Evolutionary conservation across 2,797 vertebrate species (phyloP).

Genomic region (Gymnothorax reevesii): DNA sequence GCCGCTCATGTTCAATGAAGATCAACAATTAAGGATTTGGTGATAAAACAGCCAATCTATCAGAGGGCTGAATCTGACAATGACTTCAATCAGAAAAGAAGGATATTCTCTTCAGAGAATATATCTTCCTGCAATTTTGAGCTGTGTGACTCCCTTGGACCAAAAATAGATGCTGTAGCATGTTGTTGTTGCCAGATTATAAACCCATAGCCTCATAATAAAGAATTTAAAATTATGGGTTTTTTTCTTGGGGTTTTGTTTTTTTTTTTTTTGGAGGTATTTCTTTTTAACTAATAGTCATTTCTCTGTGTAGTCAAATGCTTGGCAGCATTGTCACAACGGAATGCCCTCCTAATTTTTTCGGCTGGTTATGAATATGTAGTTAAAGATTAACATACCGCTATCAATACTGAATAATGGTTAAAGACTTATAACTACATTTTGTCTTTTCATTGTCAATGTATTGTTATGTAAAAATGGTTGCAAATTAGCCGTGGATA

Average conservation of each 20-base stretch:
- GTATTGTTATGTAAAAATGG: background rate
- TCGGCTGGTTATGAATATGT: background rate
- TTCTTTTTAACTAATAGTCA: background rate
- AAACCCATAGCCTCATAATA: background rate
- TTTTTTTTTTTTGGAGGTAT: background rate
- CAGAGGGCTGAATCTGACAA: constrained; percentile 23
- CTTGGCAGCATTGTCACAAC: background rate
- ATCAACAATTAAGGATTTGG: constrained; percentile 41
- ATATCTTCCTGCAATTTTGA: constrained; percentile 5
- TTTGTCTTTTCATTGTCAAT: background rate
- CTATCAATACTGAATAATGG: background rate
- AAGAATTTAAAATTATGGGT: background rate
- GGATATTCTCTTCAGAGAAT: constrained; percentile 2
- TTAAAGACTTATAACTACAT: background rate
- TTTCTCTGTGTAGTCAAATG: background rate
- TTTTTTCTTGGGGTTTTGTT: background rate
- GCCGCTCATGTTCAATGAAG: constrained; percentile 43
- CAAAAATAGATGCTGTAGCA: background rate
- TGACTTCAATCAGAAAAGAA: constrained; percentile 16
- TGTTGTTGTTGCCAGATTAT: background rate
- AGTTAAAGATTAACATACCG: background rate
- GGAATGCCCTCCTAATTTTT: background rate
- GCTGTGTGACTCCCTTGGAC: too few species aligned
- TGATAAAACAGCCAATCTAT: constrained; percentile 47
- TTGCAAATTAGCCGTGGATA: background rate